Base-by-base conservation (phyloP, 2,888 invertebrate genomes). In the Pristionchus japonicus region DNA sequence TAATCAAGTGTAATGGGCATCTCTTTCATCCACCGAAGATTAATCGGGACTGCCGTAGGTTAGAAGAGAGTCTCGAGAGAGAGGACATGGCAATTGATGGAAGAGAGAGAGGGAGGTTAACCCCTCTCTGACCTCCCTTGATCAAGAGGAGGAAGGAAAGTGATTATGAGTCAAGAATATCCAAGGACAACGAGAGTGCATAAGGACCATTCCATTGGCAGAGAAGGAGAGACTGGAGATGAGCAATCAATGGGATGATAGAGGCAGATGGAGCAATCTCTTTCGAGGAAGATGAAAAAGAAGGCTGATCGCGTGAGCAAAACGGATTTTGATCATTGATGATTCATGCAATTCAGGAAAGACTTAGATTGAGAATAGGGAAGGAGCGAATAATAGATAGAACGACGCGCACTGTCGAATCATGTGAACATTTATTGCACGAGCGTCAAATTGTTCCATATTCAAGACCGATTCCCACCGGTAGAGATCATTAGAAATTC, bases 1-100 rank as follows among this genome's bases (percentile, higher is more conserved):
- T 74, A 74, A 74, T 74, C 74, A 74, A 74, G 74, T 74, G 74
- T 74, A 74, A 74, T 74, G 74, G 67, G 20, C 23, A 40, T 40
- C 74, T 74, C 74, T 74, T 74, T 74, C 74, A 74, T 74, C 74
- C 31, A 23, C 20, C 9, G 37, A 40, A 74, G 74, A 74, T 74
- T 67, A 67, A 67, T 67, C 67, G 31, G 31, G 67, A 11, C 43
- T 43, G 6, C 43, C 43, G 11, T 23, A 57, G n/a, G 57, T 57
- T n/a, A 57, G 57, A 57, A 23, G 57, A 57, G 23, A 20, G 23
- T 57, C 57, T 67, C 64, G 57, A 57, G 57, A 57, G 57, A 57
- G n/a, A n/a, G 57, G 57, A n/a, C 57, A 57, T 57, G 57, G 23
- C 57, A 57, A n/a, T 57, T 57, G 57, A 57, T 57, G 52, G 23